Evolutionary conservation across 1,140 invertebrate genomes (phyloP).

Genomic region (Ceratoteleas bidentatus): DNA sequence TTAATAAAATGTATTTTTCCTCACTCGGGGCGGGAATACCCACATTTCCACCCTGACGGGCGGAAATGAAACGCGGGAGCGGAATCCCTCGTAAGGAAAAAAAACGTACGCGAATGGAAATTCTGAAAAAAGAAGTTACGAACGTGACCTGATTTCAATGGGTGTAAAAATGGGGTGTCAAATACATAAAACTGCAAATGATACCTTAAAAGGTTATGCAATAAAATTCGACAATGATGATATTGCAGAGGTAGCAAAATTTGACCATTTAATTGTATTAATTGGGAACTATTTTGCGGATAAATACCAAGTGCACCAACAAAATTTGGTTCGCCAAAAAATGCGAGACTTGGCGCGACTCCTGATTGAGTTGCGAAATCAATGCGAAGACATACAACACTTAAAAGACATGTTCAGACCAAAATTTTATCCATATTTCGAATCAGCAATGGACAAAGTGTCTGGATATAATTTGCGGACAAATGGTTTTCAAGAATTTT

Average conservation of each 20-base stretch:
- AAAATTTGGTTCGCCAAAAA: conserved; percentile 20
- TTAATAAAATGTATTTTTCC: no score
- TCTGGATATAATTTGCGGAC: no score
- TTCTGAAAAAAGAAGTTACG: not conserved
- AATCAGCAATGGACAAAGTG: no score
- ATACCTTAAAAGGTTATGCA: not conserved
- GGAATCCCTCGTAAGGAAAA: no score
- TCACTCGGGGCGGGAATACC: no score
- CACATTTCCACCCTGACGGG: no score
- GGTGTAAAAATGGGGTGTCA: conserved; percentile 1
- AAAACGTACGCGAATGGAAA: no score
- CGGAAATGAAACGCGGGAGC: no score
- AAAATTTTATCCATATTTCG: no score
- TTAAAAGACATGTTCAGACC: conserved; percentile 14
- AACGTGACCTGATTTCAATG: not conserved
- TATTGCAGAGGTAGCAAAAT: conserved; percentile 1
- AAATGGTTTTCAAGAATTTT: no score
- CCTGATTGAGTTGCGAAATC: conserved; percentile 1
- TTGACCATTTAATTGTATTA: conserved; percentile 6
- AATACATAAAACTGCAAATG: conserved; percentile 10
- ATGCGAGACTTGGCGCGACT: conserved; percentile 9
- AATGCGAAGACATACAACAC: conserved; percentile 1
- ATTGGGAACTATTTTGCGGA: conserved; percentile 10
- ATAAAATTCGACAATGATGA: conserved; percentile 8
- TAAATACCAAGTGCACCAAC: conserved; percentile 4